Base-by-base conservation (phyloP, 2,113 vertebrate genomes). In the Poeciliopsis occidentalis region DNA sequence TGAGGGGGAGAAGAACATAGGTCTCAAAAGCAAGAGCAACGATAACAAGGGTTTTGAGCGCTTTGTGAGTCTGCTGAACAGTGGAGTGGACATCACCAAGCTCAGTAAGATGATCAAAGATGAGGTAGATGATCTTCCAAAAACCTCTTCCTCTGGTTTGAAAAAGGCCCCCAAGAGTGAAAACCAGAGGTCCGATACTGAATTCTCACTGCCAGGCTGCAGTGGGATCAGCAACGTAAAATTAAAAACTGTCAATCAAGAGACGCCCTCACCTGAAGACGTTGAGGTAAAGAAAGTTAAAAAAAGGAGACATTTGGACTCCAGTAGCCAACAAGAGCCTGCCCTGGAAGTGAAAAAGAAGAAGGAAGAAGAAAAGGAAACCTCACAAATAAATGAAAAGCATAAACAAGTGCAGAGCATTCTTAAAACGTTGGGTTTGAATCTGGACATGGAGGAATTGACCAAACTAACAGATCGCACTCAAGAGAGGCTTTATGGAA, bases 11-110 rank as follows among this genome's bases (percentile, higher is more conserved):
- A 47, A 47, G 4, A 47, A 47, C 39, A 41, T 13, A 41, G 39
- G 39, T 41, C 13, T 41, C 39, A 41, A 41, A 13, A 41, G 39
- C 13, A 15, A 41, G 39, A 15, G 39, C 39, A 41, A 13, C 4
- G 12, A 13, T 15, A 41, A 41, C 44, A 47, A 19, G 17, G 51
- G 51, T 32, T 92, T 92, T 27, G 77, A 88, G 66, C 88, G 89
- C 44, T 92, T 93, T 62, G 87, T 93, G 75, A 85, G 63, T 19
- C n/a, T 92, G 8, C 92, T 93, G 24, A 92, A 91, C 83, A 86
- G 90, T 82, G 91, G 92, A 22, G 90, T 93, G n/a, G 89, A 94
- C 79, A 81, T 92, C 0, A 41, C 88, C 22, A 11, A 32, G 27
- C 78, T 92, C 66, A 85, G 68, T 22, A 87, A 41, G 66, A 89